Evolutionary conservation across 1,140 invertebrate genomes (phyloP), one percentile per base, ranked within the genome.

Genomic region (Carposina sasakii): DNA sequence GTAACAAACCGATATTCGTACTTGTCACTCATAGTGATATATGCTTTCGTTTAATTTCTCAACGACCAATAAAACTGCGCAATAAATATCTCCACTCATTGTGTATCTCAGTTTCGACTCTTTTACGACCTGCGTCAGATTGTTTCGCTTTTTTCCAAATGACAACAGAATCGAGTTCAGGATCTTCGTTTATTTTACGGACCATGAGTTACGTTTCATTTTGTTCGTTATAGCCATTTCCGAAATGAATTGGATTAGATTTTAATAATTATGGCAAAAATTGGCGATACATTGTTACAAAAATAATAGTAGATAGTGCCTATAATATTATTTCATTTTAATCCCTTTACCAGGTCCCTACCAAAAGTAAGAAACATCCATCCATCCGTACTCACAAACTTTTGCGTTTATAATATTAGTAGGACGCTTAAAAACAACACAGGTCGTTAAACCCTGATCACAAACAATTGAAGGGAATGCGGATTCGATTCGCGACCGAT

Each of bases 11-110:
- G 6, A 6, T 28, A 6, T 28, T 5, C 24, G 24, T 28, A 28
- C 24, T 5, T 5, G 50, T 63, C 60, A 58, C 26, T 62, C 57
- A 57, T 20, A 13, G 31, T 59, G 60, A 56, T 56, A 52, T 53
- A 63, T 49, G 52, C 41, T 13, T 41, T 48, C 40, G 33, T 60
- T 60, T 54, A 57, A 63, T 59, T 60, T 34, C 54, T 60, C 44
- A 48, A 47, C 30, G 51, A 46, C 49, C 58, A 64, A 64, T 61
- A 64, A 64, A 56, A 64, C 54, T 47, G 37, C 21, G 47, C 62
- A 64, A 64, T 64, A 64, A 64, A 64, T 64, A 60, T 55, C 33
- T 55, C 48, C 16, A 37, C 48, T 58, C 53, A 58, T 64, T 64
- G 58, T 64, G 10, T n/a, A 43, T 46, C 33, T 51, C 20, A 41